Evolutionary conservation across 2,113 vertebrate genomes (phyloP), one percentile per base, ranked within the genome.

Genomic region (Pangasianodon gigas): DNA sequence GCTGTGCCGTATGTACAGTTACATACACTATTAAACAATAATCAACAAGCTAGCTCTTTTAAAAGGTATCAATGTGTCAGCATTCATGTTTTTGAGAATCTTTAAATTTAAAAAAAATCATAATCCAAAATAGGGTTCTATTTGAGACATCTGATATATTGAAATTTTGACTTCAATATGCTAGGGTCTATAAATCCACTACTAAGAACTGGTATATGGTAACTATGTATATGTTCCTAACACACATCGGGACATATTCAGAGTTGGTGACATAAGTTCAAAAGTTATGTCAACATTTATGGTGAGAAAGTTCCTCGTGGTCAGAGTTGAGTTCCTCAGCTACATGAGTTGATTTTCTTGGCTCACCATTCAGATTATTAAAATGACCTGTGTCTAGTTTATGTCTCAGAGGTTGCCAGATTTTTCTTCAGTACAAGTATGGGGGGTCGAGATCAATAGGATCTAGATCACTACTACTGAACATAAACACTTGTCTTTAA

Each of bases 1-100:
- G 95, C 97, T 0, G 95, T 97, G 91, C 92, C 95, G 98, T 99
- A 95, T 14, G 97, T 94, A 89, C 44, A 87, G 60, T 71, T 11
- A 74, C 29, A 86, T 10, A 67, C 58, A 77, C 14, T 44, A 26
- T 29, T 8, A 85, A 4, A 83, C 84, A 65, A 29, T 32, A 21
- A 37, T 71, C 32, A 71, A 41, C 1, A 0, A 74, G 14, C 54
- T 52, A 32, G 46, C 11, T 69, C 26, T 65, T 29, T 65, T 65
- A 9, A 29, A 65, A 11, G 9, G 9, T 26, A 29, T 62, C 60
- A 29, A 10, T 29, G 60, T 10, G 10, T 65, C 10, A 65, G 10
- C 13, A 16, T 67, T 46, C 41, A 46, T 0, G 6, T 26, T 67
- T 65, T 26, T 10, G 41, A 21, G 21, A 8, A 19, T 69, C 29